These are phyloP conservation scores for Brachyrhaphis roseni DNA, from an alignment of 2,797 vertebrate species.

Conservation along the genomic window DNA sequence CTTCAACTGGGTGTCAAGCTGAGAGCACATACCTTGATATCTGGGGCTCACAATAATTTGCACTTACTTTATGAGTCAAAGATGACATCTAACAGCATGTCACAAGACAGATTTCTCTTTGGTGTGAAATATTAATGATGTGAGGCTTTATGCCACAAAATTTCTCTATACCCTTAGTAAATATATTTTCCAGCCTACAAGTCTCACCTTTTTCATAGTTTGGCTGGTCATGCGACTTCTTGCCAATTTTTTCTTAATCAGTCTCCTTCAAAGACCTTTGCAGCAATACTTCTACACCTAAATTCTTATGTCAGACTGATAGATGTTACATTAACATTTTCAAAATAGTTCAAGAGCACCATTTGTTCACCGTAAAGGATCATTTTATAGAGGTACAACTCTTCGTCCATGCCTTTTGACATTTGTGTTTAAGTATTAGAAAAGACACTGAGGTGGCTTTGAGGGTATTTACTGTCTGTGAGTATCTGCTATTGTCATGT, in stretches of 20 bases:
- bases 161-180: not conserved
- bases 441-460: slow-evolving; percentile 46
- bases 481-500: slow-evolving; percentile 63
- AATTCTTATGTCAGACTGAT: not conserved
- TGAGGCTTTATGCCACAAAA: not conserved
- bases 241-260: not conserved
- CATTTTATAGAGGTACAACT: not conserved
- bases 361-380: not conserved
- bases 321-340: not conserved
- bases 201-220: too few relatives aligned
- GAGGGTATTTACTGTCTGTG: slow-evolving; percentile 52
- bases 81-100: not conserved
- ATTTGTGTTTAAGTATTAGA: slow-evolving; percentile 20
- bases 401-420: slow-evolving; percentile 3
- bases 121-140: not conserved
- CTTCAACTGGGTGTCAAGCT: not conserved
- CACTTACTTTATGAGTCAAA: not conserved
- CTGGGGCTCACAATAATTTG: not conserved
- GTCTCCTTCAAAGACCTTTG: not conserved
- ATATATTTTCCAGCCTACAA: too few relatives aligned
- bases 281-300: not conserved
- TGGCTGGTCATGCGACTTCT: too few relatives aligned
- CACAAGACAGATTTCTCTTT: not conserved
- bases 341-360: not conserved
- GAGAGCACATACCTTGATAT: not conserved